A percentile compares a stretch with the other conserved stretches of the same genome.
Evolutionary conservation across 1,140 invertebrate species (phyloP).

Genomic region (Lethrus apterus): DNA sequence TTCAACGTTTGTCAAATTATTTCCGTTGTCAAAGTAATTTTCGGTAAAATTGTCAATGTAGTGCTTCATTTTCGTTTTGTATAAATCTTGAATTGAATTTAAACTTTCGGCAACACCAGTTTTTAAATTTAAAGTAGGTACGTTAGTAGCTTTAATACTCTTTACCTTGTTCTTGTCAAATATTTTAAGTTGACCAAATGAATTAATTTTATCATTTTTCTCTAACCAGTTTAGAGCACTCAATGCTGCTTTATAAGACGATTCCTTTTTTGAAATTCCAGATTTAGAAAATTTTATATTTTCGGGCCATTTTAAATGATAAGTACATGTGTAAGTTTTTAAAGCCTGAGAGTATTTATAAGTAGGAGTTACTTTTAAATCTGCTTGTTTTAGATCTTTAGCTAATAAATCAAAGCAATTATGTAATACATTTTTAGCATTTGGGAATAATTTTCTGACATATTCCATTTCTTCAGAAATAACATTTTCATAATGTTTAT

Average conservation of each 20-base stretch:
- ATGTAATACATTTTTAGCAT: conserved; percentile 29
- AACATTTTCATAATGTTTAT: background rate
- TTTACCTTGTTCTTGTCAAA: conserved; percentile 27
- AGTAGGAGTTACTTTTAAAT: conserved; percentile 18
- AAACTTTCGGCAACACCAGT: conserved; percentile 20
- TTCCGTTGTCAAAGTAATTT: background rate
- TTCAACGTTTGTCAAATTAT: conserved; percentile 6
- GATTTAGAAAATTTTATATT: conserved; percentile 22
- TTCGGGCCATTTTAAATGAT: conserved; percentile 35
- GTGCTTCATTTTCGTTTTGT: conserved; percentile 26
- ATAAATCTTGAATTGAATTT: conserved; percentile 27
- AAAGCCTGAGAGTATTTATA: conserved; percentile 19
- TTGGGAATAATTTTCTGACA: conserved; percentile 16
- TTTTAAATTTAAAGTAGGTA: conserved; percentile 28
- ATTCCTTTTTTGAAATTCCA: conserved; percentile 32
- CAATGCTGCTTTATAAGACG: conserved; percentile 30
- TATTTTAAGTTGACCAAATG: conserved; percentile 31
- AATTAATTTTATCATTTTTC: conserved; percentile 29
- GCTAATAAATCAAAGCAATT: conserved; percentile 25
- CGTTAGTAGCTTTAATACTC: no score
- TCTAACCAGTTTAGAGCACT: conserved; percentile 30
- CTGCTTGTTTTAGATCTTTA: conserved; percentile 21
- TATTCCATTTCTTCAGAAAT: background rate
- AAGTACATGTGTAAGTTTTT: conserved; percentile 31
- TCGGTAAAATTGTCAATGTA: conserved; percentile 12